These are phyloP conservation scores for Clostera curtula DNA, from an alignment of 2,888 invertebrate species.

Conservation along the genomic window DNA sequence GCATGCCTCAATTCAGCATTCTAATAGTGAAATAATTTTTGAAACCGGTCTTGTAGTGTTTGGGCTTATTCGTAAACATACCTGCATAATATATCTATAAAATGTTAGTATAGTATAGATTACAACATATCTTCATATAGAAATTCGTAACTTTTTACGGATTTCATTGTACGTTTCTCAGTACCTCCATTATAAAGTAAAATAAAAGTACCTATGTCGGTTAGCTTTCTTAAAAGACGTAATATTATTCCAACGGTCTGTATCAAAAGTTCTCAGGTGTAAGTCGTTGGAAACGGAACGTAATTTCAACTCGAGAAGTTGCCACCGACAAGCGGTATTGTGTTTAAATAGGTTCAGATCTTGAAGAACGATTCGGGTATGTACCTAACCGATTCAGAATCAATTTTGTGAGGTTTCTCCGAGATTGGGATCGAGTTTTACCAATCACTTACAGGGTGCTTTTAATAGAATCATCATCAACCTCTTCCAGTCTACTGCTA, in stretches of 20 bases:
- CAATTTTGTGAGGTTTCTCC: slow-evolving; percentile 23
- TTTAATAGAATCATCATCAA: slow-evolving; percentile 3
- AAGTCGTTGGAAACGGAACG: slow-evolving; percentile 22
- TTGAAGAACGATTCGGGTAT: slow-evolving; percentile 48
- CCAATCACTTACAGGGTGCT: slow-evolving; percentile 16
- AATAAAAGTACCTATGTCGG: no score
- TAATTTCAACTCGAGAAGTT: slow-evolving; percentile 35
- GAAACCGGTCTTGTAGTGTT: no score
- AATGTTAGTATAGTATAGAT: no score
- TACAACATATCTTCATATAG: no score
- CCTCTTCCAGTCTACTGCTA: slow-evolving; percentile 6
- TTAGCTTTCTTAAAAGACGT: no score
- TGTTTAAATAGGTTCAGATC: slow-evolving; percentile 45
- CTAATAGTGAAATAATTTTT: no score
- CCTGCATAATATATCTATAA: no score
- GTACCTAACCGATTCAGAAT: slow-evolving; percentile 29
- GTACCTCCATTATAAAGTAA: no score
- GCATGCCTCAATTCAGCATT: no score
- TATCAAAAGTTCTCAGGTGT: slow-evolving; percentile 14
- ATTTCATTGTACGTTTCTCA: no score
- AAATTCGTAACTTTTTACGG: no score
- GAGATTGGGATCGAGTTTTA: slow-evolving; percentile 30
- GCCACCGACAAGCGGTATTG: slow-evolving; percentile 48
- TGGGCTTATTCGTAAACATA: no score
- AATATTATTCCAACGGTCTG: slow-evolving; percentile 9